Conservation (phyloP, 2,888 invertebrate species). For the Hirtodrosophila trivittata region DNA sequence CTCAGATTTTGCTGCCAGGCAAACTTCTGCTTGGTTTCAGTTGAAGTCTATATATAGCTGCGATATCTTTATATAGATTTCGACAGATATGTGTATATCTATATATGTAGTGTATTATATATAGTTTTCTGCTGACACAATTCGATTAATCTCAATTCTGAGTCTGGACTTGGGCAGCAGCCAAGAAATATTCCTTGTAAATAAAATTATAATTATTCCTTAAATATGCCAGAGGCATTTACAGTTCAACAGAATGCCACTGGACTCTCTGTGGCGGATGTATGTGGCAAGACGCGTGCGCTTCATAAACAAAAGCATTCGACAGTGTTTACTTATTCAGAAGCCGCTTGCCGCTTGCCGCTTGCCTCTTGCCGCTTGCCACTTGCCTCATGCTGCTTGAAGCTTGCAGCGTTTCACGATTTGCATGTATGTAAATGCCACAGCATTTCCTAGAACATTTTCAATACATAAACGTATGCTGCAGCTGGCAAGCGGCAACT, state of each 20-base stretch:
- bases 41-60: too few relatives aligned
- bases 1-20: too few relatives aligned
- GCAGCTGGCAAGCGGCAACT: constrained; percentile 39
- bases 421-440: constrained; percentile 42
- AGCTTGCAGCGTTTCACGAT: constrained; percentile 23
- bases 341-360: constrained; percentile 32
- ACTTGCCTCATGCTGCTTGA: constrained; percentile 5
- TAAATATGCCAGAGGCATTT: neutral
- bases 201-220: too few relatives aligned
- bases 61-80: too few relatives aligned
- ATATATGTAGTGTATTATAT: too few relatives aligned
- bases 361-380: constrained; percentile 22
- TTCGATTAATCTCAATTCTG: too few relatives aligned
- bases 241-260: constrained; percentile 29
- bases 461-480: constrained; percentile 25
- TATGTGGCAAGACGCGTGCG: constrained; percentile 37
- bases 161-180: too few relatives aligned
- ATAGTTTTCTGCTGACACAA: too few relatives aligned
- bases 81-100: too few relatives aligned
- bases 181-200: too few relatives aligned
- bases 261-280: constrained; percentile 16
- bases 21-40: too few relatives aligned
- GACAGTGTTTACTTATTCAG: constrained; percentile 33
- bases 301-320: constrained; percentile 14
- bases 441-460: constrained; percentile 56